Evolutionary conservation across 2,113 vertebrate species (phyloP).

Genomic region (Laterallus jamaicensis): DNA sequence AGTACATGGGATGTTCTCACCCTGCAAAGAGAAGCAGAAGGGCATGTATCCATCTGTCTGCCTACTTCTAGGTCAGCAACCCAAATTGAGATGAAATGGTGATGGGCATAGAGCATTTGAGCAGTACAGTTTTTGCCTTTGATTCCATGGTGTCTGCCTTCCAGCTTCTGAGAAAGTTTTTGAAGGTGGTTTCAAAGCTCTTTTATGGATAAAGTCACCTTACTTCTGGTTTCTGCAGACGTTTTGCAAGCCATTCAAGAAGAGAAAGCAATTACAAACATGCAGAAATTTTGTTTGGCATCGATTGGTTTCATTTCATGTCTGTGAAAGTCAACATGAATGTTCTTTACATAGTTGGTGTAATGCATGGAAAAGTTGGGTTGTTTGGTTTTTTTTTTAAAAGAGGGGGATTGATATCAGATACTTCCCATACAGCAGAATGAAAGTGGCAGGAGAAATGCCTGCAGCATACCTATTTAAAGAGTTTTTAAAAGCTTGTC

Average conservation of each 20-base stretch:
- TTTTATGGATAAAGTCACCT: neutral
- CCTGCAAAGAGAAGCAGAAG: neutral
- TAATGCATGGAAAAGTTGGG: too few species aligned
- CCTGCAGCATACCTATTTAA: slow-evolving; percentile 1
- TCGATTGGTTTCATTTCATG: neutral
- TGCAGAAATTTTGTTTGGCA: neutral
- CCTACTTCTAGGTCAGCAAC: neutral
- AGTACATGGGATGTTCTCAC: neutral
- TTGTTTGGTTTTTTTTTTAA: too few species aligned
- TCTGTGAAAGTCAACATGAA: neutral
- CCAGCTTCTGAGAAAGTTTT: neutral
- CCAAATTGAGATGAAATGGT: neutral
- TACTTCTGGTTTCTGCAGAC: neutral
- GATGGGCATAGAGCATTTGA: neutral
- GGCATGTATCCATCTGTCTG: neutral
- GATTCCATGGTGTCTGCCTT: neutral
- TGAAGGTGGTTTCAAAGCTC: neutral
- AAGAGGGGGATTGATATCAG: neutral
- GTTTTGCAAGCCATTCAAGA: neutral
- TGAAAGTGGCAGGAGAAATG: neutral
- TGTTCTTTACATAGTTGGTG: neutral
- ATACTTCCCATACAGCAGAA: neutral
- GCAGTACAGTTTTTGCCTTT: neutral
- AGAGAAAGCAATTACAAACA: neutral
- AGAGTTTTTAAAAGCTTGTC: neutral